A percentile compares a stretch with the other conserved stretches of the same genome.
These are phyloP conservation scores for Lagria hirta DNA, from an alignment of 2,888 invertebrate species.

Conservation along the genomic window DNA sequence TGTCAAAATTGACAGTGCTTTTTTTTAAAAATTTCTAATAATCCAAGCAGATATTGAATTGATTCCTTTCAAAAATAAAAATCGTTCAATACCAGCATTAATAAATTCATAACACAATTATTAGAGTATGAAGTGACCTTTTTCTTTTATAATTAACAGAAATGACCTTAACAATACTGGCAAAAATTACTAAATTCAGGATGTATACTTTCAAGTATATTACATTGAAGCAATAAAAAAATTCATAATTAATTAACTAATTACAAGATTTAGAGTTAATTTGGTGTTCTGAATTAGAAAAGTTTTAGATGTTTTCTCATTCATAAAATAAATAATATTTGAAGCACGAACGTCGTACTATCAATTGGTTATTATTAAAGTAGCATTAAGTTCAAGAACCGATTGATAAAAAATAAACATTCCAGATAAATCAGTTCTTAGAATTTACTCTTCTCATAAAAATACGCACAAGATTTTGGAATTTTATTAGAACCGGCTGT, in stretches of 20 bases:
- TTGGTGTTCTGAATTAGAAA: too few relatives aligned
- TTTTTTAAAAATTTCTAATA: too few relatives aligned
- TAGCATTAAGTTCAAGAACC: constrained; percentile 26
- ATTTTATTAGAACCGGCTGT: too few relatives aligned
- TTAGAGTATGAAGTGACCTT: constrained; percentile 39
- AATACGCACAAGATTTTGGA: too few relatives aligned
- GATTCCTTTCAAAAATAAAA: too few relatives aligned
- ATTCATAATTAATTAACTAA: constrained; percentile 14
- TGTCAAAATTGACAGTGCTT: too few relatives aligned
- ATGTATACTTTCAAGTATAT: constrained; percentile 23
- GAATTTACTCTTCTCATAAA: too few relatives aligned
- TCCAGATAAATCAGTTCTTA: constrained; percentile 15
- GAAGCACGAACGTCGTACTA: constrained; percentile 12
- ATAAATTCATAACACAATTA: constrained; percentile 28
- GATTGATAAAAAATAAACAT: constrained; percentile 25
- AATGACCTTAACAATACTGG: constrained; percentile 34
- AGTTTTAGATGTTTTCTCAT: too few relatives aligned
- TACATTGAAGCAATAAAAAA: constrained; percentile 22
- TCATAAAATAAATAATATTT: too few relatives aligned
- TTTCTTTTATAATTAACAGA: constrained; percentile 34
- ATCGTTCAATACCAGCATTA: constrained; percentile 17
- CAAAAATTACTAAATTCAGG: constrained; percentile 34
- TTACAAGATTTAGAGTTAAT: too few relatives aligned
- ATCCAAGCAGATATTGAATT: too few relatives aligned
- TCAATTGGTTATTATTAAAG: constrained; percentile 14